Percentiles rank a stretch among this genome's conserved stretches.
These are phyloP conservation scores for Heliocidaris erythrogramma DNA, from an alignment of 35 echinoderm and acorn worm genomes.

Conservation along the genomic window DNA sequence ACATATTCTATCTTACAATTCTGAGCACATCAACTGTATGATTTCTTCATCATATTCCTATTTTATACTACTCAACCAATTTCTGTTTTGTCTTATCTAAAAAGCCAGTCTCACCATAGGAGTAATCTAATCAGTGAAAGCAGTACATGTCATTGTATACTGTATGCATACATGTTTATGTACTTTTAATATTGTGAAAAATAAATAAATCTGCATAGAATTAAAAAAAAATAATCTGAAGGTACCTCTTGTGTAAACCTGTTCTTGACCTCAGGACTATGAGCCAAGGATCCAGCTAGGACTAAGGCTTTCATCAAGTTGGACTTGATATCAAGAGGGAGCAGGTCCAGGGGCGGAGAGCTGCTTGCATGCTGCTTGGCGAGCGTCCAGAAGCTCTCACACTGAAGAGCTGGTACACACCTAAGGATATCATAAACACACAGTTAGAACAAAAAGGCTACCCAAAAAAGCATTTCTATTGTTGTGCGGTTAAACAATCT, in stretches of 20 bases:
- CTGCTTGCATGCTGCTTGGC: conserved; percentile 79
- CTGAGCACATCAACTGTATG: no score
- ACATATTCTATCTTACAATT: no score
- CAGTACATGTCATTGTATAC: no score
- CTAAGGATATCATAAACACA: conserved; percentile 45
- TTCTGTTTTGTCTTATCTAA: no score
- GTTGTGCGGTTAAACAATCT: not conserved
- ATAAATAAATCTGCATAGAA: no score
- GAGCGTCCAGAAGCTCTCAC: conserved; percentile 82
- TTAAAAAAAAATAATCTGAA: no score
- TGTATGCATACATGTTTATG: no score
- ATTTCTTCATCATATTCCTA: no score
- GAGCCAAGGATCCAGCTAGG: conserved; percentile 76
- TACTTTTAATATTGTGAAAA: no score
- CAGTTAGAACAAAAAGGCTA: not conserved
- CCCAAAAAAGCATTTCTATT: not conserved
- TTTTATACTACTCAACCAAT: no score
- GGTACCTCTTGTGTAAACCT: conserved; percentile 78
- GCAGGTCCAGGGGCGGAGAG: conserved; percentile 72
- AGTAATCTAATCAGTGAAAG: no score
- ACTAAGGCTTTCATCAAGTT: conserved; percentile 88
- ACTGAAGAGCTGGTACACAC: conserved; percentile 75
- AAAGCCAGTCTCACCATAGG: no score
- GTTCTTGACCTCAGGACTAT: conserved; percentile 59
- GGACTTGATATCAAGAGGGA: conserved; percentile 78